These are phyloP conservation scores for Cistogaster globosa DNA, from an alignment of 2,888 invertebrate species.

Conservation along the genomic window DNA sequence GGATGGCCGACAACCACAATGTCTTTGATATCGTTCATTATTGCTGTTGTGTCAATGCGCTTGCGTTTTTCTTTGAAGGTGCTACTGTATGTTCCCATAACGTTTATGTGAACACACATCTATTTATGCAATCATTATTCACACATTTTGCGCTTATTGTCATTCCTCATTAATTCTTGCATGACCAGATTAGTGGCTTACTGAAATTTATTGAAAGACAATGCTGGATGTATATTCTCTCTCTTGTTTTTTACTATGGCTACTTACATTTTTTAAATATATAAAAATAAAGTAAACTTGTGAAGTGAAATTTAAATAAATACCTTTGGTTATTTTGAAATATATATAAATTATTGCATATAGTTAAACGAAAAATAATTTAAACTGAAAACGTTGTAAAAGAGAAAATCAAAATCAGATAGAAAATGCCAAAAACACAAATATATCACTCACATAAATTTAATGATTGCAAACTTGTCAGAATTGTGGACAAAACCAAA, in stretches of 20 bases:
- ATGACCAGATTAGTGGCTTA: conserved; percentile 66
- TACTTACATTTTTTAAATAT: conserved; percentile 12
- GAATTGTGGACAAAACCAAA: too few species aligned
- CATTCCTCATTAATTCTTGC: conserved; percentile 69
- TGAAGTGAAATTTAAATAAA: conserved; percentile 68
- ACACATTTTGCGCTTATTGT: conserved; percentile 63
- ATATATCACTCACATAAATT: too few species aligned
- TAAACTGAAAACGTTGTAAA: too few species aligned
- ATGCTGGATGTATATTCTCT: conserved; percentile 11
- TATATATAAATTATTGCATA: conserved; percentile 54
- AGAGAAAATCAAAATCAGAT: too few species aligned
- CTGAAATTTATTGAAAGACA: conserved; percentile 56
- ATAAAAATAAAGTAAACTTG: conserved; percentile 47
- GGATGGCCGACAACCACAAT: conserved; percentile 65
- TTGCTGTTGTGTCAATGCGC: conserved; percentile 9
- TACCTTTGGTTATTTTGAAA: conserved; percentile 65
- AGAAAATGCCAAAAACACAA: too few species aligned
- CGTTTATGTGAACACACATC: conserved; percentile 27
- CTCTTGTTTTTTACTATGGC: background rate
- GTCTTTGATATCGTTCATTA: conserved; percentile 55
- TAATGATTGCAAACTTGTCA: too few species aligned
- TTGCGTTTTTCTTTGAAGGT: conserved; percentile 6
- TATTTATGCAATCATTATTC: conserved; percentile 1
- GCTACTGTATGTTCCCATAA: conserved; percentile 50
- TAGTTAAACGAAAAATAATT: too few species aligned